phyloP scores from a whole-genome alignment of 2,888 invertebrate genomes.

The Mylabris sibirica region DNA sequence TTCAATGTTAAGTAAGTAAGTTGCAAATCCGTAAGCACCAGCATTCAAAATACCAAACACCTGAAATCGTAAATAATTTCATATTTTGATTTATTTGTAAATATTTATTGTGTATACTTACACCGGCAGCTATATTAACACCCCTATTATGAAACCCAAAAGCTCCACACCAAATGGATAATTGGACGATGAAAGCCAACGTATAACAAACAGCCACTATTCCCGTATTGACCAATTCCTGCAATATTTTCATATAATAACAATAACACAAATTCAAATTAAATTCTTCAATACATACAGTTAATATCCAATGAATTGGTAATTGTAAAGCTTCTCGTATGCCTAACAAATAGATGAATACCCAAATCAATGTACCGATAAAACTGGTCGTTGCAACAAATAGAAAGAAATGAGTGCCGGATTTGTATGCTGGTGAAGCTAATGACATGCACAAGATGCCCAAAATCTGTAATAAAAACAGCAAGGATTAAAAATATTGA shows the following conservation, averaged over 20 bases:
- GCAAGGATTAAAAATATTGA: not conserved
- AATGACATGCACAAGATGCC: conserved; percentile 87
- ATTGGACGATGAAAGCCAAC: conserved; percentile 82
- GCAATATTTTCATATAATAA: conserved; percentile 36
- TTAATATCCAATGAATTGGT: conserved; percentile 84
- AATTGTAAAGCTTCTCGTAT: conserved; percentile 80
- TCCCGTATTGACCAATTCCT: conserved; percentile 83
- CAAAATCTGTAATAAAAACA: conserved; percentile 70
- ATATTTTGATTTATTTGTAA: not conserved
- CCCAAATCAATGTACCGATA: conserved; percentile 83
- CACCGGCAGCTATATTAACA: conserved; percentile 79
- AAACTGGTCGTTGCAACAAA: conserved; percentile 85
- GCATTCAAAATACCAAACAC: conserved; percentile 85
- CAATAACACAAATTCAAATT: no score
- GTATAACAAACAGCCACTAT: conserved; percentile 75
- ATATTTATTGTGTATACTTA: conserved; percentile 63
- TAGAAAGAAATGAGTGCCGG: conserved; percentile 81
- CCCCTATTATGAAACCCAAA: conserved; percentile 56
- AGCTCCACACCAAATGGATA: conserved; percentile 67
- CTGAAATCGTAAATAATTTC: conserved; percentile 62
- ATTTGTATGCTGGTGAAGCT: conserved; percentile 72
- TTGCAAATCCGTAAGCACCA: conserved; percentile 77
- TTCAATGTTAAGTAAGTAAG: conserved; percentile 78
- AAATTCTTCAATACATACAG: conserved; percentile 66
- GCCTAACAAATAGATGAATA: conserved; percentile 79